Evolutionary conservation across 2,888 invertebrate genomes (phyloP).

Genomic region (Tholera decimalis): DNA sequence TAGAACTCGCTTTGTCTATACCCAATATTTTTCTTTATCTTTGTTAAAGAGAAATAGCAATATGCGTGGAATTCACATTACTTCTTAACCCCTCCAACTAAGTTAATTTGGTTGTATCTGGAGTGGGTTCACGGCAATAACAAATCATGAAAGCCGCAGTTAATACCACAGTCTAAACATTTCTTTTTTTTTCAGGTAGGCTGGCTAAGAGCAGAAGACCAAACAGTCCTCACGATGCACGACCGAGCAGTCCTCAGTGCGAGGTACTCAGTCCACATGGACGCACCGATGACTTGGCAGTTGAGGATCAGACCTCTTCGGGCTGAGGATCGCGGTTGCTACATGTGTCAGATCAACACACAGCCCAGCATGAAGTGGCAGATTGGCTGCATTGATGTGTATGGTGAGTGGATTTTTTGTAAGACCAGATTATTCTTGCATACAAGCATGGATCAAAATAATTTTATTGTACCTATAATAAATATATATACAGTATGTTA

Average conservation of each 20-base stretch:
- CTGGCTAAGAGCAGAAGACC: conserved; percentile 97
- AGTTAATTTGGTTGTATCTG: no score
- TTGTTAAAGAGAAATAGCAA: no score
- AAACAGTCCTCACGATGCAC: conserved; percentile 97
- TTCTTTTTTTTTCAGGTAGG: conserved; percentile 93
- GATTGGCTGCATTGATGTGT: conserved; percentile 96
- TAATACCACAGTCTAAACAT: neutral
- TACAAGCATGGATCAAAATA: no score
- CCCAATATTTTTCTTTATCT: no score
- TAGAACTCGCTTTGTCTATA: no score
- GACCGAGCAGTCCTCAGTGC: conserved; percentile 96
- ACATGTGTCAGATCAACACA: conserved; percentile 98
- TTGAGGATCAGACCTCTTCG: conserved; percentile 95
- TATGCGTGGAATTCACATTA: no score
- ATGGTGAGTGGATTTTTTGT: conserved; percentile 92
- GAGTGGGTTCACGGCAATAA: no score
- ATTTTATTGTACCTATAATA: no score
- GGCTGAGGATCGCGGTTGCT: conserved; percentile 96
- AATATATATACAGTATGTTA: no score
- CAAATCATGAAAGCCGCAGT: no score
- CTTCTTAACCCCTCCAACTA: no score
- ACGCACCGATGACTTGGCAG: conserved; percentile 96
- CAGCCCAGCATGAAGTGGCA: conserved; percentile 96
- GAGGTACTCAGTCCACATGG: conserved; percentile 95
- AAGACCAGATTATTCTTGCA: neutral